These are phyloP conservation scores for Ginglymostoma cirratum DNA, from an alignment of 2,113 vertebrate species.

Conservation along the genomic window DNA sequence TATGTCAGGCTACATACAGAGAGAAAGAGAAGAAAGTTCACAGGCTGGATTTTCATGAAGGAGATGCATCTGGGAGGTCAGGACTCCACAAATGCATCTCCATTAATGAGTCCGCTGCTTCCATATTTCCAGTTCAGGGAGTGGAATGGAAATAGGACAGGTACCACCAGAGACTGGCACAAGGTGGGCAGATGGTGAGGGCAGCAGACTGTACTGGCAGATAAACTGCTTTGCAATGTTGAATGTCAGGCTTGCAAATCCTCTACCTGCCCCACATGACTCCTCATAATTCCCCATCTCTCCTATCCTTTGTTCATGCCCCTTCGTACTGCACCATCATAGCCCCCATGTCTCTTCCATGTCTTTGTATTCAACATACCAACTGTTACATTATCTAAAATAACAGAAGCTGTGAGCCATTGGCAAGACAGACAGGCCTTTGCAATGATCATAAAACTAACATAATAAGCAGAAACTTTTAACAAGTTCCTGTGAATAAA, in stretches of 20 bases:
- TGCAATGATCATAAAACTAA: too few relatives aligned
- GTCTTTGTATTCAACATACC: too few relatives aligned
- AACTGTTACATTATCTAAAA: too few relatives aligned
- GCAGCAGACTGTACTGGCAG: neutral
- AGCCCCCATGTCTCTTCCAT: too few relatives aligned
- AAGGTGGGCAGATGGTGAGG: neutral
- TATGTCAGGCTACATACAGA: neutral
- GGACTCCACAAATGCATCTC: neutral
- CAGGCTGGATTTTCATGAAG: neutral
- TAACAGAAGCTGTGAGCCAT: too few relatives aligned
- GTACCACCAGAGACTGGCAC: neutral
- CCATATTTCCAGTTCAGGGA: neutral
- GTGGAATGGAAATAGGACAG: neutral
- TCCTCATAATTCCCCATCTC: neutral
- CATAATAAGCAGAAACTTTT: too few relatives aligned
- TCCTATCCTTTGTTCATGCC: neutral
- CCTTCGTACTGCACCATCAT: neutral
- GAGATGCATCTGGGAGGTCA: neutral
- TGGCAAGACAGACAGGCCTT: too few relatives aligned
- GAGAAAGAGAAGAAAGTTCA: neutral
- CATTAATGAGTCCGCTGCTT: neutral
- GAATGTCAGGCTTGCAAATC: neutral
- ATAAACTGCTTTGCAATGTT: too few relatives aligned
- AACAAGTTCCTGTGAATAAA: too few relatives aligned
- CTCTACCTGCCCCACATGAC: neutral